phyloP scores from a whole-genome alignment of 2,797 vertebrate species.

The Pagetopsis macropterus region DNA sequence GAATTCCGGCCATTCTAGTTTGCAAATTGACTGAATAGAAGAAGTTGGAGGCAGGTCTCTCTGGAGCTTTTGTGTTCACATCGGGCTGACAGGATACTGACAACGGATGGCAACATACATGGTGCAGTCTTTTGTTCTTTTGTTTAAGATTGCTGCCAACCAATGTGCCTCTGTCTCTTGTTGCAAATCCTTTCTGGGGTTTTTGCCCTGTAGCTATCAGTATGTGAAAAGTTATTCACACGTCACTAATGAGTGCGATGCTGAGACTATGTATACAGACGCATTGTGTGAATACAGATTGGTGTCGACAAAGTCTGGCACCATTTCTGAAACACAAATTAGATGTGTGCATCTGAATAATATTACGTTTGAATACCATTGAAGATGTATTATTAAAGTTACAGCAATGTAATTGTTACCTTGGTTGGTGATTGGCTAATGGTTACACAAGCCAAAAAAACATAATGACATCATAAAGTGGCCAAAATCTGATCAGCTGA shows the following conservation, averaged over 20 bases:
- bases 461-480: too few species aligned
- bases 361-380: background rate
- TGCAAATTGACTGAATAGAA: constrained; percentile 72
- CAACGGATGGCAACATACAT: constrained; percentile 63
- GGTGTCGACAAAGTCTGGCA: background rate
- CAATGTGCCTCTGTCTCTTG: constrained; percentile 27
- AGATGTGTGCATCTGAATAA: background rate
- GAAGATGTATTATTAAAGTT: background rate
- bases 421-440: too few species aligned
- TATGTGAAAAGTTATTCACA: constrained; percentile 34
- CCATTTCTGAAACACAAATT: constrained; percentile 7
- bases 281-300: background rate
- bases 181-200: constrained; percentile 22
- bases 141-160: constrained; percentile 56
- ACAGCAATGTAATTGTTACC: background rate
- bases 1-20: constrained; percentile 71
- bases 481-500: too few species aligned
- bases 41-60: constrained; percentile 64
- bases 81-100: constrained; percentile 62
- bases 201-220: constrained; percentile 21
- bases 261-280: background rate
- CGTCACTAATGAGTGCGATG: constrained; percentile 13
- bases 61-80: constrained; percentile 58
- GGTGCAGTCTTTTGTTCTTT: constrained; percentile 59
- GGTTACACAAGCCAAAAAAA: too few species aligned